Conservation (phyloP, 2,888 invertebrate species). For the Gortyna flavago region DNA sequence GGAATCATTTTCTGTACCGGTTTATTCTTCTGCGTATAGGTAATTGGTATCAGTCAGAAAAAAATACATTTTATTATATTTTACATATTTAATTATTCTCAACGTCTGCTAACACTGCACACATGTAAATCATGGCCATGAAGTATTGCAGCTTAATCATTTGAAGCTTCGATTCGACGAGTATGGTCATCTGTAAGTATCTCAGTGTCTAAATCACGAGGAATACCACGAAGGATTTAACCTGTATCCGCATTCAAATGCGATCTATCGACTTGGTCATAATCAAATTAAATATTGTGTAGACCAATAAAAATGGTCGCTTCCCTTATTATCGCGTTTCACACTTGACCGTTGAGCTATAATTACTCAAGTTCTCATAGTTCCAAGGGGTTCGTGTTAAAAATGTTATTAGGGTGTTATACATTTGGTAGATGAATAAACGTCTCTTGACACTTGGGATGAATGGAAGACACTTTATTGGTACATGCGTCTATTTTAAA, state of each 20-base stretch:
- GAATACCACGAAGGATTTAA: slow-evolving; percentile 6
- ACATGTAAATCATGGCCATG: not conserved
- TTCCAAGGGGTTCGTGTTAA: slow-evolving; percentile 56
- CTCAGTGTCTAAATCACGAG: not conserved
- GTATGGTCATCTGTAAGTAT: not conserved
- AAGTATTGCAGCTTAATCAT: not conserved
- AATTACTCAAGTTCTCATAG: slow-evolving; percentile 87
- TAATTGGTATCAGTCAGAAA: not conserved
- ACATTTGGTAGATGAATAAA: slow-evolving; percentile 55
- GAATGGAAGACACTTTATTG: slow-evolving; percentile 55
- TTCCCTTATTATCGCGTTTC: slow-evolving; percentile 85
- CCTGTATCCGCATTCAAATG: slow-evolving; percentile 39
- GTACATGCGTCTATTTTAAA: slow-evolving; percentile 47
- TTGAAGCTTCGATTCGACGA: not conserved
- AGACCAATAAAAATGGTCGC: slow-evolving; percentile 76
- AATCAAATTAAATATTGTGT: slow-evolving; percentile 79
- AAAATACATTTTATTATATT: not conserved
- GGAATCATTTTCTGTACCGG: not conserved
- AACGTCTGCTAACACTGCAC: not conserved
- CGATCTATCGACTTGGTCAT: slow-evolving; percentile 70
- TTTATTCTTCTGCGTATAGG: not conserved
- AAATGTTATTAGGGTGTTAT: slow-evolving; percentile 68
- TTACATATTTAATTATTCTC: slow-evolving; percentile 9
- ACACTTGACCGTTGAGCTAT: slow-evolving; percentile 79
- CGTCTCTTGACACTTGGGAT: slow-evolving; percentile 55